Percentiles rank a stretch among this genome's conserved stretches.
Conservation (phyloP, 1,140 invertebrate species). For the Macrocentrus cingulum region DNA sequence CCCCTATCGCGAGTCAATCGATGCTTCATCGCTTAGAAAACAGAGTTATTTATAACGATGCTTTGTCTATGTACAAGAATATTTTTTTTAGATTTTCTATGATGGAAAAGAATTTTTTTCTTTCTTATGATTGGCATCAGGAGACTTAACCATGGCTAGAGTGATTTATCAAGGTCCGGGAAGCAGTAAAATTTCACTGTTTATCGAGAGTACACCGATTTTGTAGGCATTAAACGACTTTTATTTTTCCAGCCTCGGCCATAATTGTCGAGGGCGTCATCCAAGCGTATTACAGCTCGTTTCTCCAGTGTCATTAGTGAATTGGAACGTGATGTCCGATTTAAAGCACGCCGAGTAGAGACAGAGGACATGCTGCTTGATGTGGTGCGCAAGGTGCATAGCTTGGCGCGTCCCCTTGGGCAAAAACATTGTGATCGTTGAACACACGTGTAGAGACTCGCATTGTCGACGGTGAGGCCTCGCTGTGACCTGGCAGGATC, state of each 20-base stretch:
- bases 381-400: slow-evolving; percentile 33
- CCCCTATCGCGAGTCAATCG: neutral
- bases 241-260: neutral
- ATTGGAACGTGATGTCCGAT: slow-evolving; percentile 39
- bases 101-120: neutral
- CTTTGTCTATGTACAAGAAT: no score
- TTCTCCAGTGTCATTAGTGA: slow-evolving; percentile 39
- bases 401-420: neutral
- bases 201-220: no score
- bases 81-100: neutral
- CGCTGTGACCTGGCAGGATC: slow-evolving; percentile 51
- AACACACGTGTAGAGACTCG: neutral
- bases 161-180: no score
- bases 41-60: neutral
- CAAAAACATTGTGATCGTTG: neutral
- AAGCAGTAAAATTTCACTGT: no score
- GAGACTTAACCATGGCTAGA: no score
- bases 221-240: no score
- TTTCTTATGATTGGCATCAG: neutral
- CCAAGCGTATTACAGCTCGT: slow-evolving; percentile 19
- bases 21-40: neutral
- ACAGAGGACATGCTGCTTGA: slow-evolving; percentile 11
- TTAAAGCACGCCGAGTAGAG: slow-evolving; percentile 19
- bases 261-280: neutral
- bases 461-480: slow-evolving; percentile 20